Base-by-base conservation (phyloP, 2,888 invertebrate genomes). In the Athetis lepigone region DNA sequence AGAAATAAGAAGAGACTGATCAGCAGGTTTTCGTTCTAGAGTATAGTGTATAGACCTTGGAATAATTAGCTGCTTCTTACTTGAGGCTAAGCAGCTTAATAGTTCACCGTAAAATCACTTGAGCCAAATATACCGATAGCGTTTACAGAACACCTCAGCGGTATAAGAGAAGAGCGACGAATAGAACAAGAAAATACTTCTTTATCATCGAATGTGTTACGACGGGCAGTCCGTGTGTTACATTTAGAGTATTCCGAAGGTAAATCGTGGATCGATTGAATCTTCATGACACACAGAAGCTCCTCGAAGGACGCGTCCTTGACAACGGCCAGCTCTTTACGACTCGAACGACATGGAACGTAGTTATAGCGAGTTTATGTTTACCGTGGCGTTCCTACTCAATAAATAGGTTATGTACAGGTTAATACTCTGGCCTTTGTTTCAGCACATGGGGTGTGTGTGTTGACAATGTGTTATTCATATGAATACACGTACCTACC, bases 261-360 rank as follows among this genome's bases (percentile, higher is more conserved):
- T 66, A 69, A 77, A 61, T 61, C 62, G 57, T 75, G 67, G 72
- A 83, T 84, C 84, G 77, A 82, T 84, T 64, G 64, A 69, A 62
- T 71, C 51, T 73, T 73, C 73, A 75, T 71, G 75, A 64, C 64
- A 76, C 70, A 76, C 65, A 61, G 78, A 76, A 84, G 77, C 67
- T 68, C 25, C 51, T 52, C n/a, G 61, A 85, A 84, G 83, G 83
- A 70, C 77, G 39, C 51, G 74, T 47, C 83, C 82, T 82, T 80
- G 81, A 61, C 52, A 45, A 25, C 70, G 52, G 70, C 63, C 59
- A 68, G 60, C 49, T 51, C 60, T 75, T 76, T 66, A 76, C 64
- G 76, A 64, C 37, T 29, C 70, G 27, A 58, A 56, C 49, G 49
- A 59, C 70, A 73, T 60, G 70, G 65, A 68, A 52, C 56, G 39